Percentiles rank a stretch among this genome's conserved stretches.
phyloP scores from a whole-genome alignment of 2,797 vertebrate species.

The Propithecus deckenii region DNA sequence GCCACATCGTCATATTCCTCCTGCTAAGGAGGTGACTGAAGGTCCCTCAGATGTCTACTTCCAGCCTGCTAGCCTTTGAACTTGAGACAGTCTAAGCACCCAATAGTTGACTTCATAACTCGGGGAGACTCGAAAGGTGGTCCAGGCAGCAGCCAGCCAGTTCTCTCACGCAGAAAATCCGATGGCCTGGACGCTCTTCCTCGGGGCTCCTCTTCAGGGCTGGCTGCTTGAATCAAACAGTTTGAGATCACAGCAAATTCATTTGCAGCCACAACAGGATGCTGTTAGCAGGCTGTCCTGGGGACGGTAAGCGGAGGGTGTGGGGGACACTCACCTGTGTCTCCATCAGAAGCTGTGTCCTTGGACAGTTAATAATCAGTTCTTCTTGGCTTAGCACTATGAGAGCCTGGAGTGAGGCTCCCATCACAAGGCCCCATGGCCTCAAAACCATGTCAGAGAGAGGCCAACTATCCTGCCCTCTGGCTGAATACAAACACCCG shows the following conservation, averaged over 20 bases:
- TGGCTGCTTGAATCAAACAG: conserved; percentile 60
- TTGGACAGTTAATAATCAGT: neutral
- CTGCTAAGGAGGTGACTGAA: conserved; percentile 24
- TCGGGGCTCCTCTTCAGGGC: conserved; percentile 35
- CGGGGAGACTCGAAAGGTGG: conserved; percentile 44
- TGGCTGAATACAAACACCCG: neutral
- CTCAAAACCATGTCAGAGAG: neutral
- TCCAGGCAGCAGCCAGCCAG: neutral
- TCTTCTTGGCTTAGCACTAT: neutral
- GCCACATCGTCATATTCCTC: conserved; percentile 58
- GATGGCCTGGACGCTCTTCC: neutral
- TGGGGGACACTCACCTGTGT: neutral
- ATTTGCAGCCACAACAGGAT: conserved; percentile 49
- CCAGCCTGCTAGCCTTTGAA: conserved; percentile 64
- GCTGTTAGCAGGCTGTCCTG: conserved; percentile 45
- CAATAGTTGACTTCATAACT: conserved; percentile 56
- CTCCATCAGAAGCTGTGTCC: conserved; percentile 38
- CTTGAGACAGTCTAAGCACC: conserved; percentile 56
- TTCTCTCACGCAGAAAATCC: neutral
- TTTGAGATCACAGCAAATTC: conserved; percentile 32
- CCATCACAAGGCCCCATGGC: neutral
- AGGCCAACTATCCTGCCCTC: neutral
- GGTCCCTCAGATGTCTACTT: conserved; percentile 44
- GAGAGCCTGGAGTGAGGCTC: neutral
- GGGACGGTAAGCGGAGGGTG: neutral